Conservation (phyloP, 1,140 invertebrate species). For the Pseudomyrmex dendroicus region DNA sequence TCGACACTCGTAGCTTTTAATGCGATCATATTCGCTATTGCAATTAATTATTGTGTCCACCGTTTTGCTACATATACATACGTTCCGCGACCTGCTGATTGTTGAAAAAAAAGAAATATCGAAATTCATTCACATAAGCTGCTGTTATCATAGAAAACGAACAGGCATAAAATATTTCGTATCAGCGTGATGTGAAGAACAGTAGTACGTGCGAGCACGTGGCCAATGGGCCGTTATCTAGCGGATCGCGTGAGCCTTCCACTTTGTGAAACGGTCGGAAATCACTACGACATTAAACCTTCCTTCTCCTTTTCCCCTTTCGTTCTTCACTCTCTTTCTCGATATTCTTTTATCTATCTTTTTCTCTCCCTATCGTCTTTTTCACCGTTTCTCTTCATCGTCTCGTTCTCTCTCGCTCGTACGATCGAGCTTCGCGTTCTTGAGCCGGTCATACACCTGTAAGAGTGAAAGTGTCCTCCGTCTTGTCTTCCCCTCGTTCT, state of each 20-base stretch:
- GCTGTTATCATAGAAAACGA: slow-evolving; percentile 19
- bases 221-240: slow-evolving; percentile 79
- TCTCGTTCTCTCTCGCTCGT: slow-evolving; percentile 52
- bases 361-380: neutral
- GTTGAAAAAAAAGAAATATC: slow-evolving; percentile 8
- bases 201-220: slow-evolving; percentile 73
- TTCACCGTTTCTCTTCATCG: slow-evolving; percentile 6
- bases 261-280: slow-evolving; percentile 70
- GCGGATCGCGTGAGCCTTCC: slow-evolving; percentile 73
- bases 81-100: neutral
- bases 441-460: slow-evolving; percentile 84
- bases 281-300: slow-evolving; percentile 70
- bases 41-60: slow-evolving; percentile 41
- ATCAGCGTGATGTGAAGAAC: slow-evolving; percentile 18
- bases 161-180: neutral
- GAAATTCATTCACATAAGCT: neutral
- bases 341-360: slow-evolving; percentile 1
- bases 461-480: slow-evolving; percentile 84
- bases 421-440: slow-evolving; percentile 62
- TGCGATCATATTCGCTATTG: slow-evolving; percentile 55
- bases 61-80: slow-evolving; percentile 17
- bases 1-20: slow-evolving; percentile 48
- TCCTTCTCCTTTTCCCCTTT: slow-evolving; percentile 6
- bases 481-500: slow-evolving; percentile 68
- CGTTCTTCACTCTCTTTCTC: neutral